phyloP scores from a whole-genome alignment of 2,888 invertebrate species.

The Caenorhabditis afra region DNA sequence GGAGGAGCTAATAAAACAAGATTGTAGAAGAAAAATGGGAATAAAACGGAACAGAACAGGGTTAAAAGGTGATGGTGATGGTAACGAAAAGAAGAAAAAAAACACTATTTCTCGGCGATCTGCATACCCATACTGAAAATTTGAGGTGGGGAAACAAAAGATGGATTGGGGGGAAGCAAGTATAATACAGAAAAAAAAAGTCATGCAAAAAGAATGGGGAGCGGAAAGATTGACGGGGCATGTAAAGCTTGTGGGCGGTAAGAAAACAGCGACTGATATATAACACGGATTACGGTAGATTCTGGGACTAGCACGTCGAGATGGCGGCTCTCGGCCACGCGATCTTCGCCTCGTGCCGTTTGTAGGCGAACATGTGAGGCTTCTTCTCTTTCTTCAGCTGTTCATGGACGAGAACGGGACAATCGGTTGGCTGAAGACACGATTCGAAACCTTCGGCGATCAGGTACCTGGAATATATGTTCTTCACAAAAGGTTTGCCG shows the following conservation, averaged over 20 bases:
- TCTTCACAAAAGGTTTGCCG: background rate
- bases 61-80: background rate
- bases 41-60: slow-evolving; percentile 36
- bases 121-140: slow-evolving; percentile 31
- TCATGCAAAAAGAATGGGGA: slow-evolving; percentile 8
- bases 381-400: slow-evolving; percentile 84
- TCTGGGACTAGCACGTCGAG: slow-evolving; percentile 15
- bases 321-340: slow-evolving; percentile 87
- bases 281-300: slow-evolving; percentile 17
- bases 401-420: slow-evolving; percentile 91
- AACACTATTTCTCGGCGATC: slow-evolving; percentile 15
- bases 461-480: slow-evolving; percentile 69
- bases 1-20: slow-evolving; percentile 42
- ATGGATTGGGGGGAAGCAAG: background rate
- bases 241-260: slow-evolving; percentile 32
- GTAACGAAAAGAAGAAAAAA: background rate
- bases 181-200: slow-evolving; percentile 20
- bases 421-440: slow-evolving; percentile 90
- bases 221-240: slow-evolving; percentile 11
- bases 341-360: slow-evolving; percentile 95
- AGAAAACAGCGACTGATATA: slow-evolving; percentile 8
- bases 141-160: slow-evolving; percentile 16
- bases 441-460: slow-evolving; percentile 85
- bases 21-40: slow-evolving; percentile 1
- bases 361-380: slow-evolving; percentile 94